Evolutionary conservation across 2,113 vertebrate genomes (phyloP), one percentile per base, ranked within the genome.

Genomic region (Oncorhynchus kisutch): DNA sequence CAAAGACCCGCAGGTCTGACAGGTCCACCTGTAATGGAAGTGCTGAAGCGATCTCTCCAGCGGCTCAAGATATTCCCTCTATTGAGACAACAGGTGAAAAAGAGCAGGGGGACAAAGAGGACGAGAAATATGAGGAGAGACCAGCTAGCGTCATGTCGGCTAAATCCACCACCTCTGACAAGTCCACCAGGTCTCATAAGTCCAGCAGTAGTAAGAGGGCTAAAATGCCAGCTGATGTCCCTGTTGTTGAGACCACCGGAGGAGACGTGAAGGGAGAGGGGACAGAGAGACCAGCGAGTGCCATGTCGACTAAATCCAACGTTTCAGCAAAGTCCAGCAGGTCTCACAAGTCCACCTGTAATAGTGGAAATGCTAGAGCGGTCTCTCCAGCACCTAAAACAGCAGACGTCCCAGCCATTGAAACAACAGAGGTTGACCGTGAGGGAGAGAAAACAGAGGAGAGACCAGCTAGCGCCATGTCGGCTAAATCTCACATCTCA

Each of bases 161-260:
- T 24, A 91, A 85, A 75, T 89, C 86, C 24, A 90, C 7, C 62
- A 83, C 68, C 31, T 87, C 84, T 57, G 84, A 20, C 29, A 87
- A 54, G 39, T 79, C 68, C 34, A 70, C 12, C 68, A 48, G 68
- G 11, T 70, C 81, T 0, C 70, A 39, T 1, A 78, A 86, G 65
- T 76, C 84, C 8, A 45, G 62, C 22, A 54, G 54, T 66, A 77
- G 80, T 0, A 31, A 29, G 12, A 73, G 27, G 14, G 45, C 71
- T 4, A 73, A 62, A 16, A n/a, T 13, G 8, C 39, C 48, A 1
- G 66, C 78, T 49, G 69, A 73, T 57, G 9, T 45, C 39, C 39
- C 39, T 45, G 70, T 86, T 9, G 62, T 67, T 39, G 87, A 86
- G 22, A 80, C 1, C 18, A 67, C 49, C 12, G 83, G 45, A 54